Conservation (phyloP, 2,888 invertebrate species). For the Eupithecia tripunctaria region DNA sequence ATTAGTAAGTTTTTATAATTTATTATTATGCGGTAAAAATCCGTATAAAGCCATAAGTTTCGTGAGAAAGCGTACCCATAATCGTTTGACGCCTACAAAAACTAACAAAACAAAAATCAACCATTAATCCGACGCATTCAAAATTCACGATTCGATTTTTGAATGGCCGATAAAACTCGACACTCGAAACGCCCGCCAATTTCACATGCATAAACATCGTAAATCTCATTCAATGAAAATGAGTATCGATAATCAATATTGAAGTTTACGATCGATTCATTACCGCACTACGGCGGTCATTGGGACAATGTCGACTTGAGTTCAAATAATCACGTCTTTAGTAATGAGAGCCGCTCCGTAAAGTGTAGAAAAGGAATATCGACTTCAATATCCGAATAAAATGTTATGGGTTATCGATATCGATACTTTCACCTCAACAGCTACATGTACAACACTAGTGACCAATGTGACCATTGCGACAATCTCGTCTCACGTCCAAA, state of each 20-base stretch:
- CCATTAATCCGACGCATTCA: conserved; percentile 69
- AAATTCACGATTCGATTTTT: conserved; percentile 68
- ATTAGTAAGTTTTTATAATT: conserved; percentile 9
- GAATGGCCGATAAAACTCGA: conserved; percentile 79
- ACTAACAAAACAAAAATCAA: conserved; percentile 59
- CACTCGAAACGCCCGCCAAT: conserved; percentile 74
- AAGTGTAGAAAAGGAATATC: background rate
- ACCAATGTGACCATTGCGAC: conserved; percentile 49
- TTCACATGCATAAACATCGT: conserved; percentile 78
- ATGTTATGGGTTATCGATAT: conserved; percentile 14
- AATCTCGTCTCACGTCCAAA: conserved; percentile 59
- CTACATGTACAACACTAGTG: conserved; percentile 18
- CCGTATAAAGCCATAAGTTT: conserved; percentile 33
- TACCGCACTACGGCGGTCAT: conserved; percentile 61
- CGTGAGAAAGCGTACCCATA: conserved; percentile 47
- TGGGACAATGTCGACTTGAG: conserved; percentile 61
- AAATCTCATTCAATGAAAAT: conserved; percentile 78
- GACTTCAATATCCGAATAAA: background rate
- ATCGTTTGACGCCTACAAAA: conserved; percentile 56
- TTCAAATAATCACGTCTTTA: conserved; percentile 78
- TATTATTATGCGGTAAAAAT: conserved; percentile 12
- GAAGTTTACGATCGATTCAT: conserved; percentile 70
- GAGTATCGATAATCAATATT: conserved; percentile 76
- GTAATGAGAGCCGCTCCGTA: conserved; percentile 64
- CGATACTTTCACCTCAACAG: conserved; percentile 5